These are phyloP conservation scores for Parascotia fuliginaria DNA, from an alignment of 2,888 invertebrate genomes.

Conservation along the genomic window DNA sequence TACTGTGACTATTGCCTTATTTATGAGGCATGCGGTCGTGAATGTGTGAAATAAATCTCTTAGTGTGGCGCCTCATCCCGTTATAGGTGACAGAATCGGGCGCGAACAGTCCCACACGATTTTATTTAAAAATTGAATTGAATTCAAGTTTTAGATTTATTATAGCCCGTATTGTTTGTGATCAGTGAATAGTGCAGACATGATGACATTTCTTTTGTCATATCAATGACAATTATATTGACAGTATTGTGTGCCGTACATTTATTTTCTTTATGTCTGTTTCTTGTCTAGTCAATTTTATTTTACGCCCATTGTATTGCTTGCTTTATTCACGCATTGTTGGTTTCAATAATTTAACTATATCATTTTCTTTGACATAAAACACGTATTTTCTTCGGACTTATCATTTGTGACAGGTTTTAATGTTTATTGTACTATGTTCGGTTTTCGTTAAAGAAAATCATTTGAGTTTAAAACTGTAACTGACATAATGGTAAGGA, in stretches of 20 bases:
- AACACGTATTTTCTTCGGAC: neutral
- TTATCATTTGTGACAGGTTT: neutral
- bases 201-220: neutral
- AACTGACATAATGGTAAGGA: too few species aligned
- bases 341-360: neutral
- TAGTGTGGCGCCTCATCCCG: conserved; percentile 49
- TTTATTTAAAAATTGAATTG: conserved; percentile 47
- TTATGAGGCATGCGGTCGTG: conserved; percentile 25
- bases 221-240: neutral
- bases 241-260: conserved; percentile 1
- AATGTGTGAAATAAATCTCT: conserved; percentile 59
- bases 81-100: conserved; percentile 58
- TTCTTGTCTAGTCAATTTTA: neutral
- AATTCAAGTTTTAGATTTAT: conserved; percentile 35
- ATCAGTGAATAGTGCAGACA: neutral
- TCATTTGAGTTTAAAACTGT: too few species aligned
- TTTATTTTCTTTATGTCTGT: neutral
- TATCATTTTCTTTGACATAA: neutral
- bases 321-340: neutral
- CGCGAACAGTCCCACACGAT: conserved; percentile 50
- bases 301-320: neutral
- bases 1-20: conserved; percentile 12
- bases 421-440: neutral
- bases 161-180: neutral
- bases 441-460: too few species aligned